Evolutionary conservation across 2,113 vertebrate genomes (phyloP), one percentile per base, ranked within the genome.

Genomic region (Otus sunia): DNA sequence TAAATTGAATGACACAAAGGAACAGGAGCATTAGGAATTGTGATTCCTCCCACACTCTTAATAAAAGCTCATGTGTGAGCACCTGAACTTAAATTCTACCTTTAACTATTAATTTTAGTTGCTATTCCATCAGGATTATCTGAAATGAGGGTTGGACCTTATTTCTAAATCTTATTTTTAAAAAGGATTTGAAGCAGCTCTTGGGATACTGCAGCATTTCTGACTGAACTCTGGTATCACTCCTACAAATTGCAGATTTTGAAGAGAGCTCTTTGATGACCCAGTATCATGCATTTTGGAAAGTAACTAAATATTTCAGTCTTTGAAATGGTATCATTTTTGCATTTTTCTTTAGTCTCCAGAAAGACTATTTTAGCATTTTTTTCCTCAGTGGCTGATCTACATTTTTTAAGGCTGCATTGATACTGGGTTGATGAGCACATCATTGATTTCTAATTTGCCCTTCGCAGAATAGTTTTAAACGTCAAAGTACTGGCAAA

Each of bases 391-490:
- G 17, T 69, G 62, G 27, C 62, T 74, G 43, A 22, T 77, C 56
- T 56, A 41, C 43, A 67, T 66, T 96, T 41, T 68, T 67, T 49
- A 83, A 41, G 77, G 66, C 78, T 81, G 45, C 66, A 13, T 20
- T 95, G 84, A 90, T 88, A 89, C 37, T 49, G 90, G 23, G 12
- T 60, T 90, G 47, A 49, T 93, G 77, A 92, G 39, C 76, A 50
- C 63, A 9, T 80, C 68, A 64, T 89, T 95, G 74, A 84, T 97
- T 97, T 94, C 78, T 90, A 89, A 52, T 91, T 87, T 90, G n/a
- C 45, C 79, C 25, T 91, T 97, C 79, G 53, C 95, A 91, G 83
- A 76, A 39, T n/a, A 72, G 76, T 93, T 97, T 92, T 90, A 94
- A 96, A 91, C 62, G 72, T 83, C 67, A 69, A 50, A 90, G 64